Conservation (phyloP, 37 sponge, comb jelly and placozoan species). For the Diacarnus erythraeanus region DNA sequence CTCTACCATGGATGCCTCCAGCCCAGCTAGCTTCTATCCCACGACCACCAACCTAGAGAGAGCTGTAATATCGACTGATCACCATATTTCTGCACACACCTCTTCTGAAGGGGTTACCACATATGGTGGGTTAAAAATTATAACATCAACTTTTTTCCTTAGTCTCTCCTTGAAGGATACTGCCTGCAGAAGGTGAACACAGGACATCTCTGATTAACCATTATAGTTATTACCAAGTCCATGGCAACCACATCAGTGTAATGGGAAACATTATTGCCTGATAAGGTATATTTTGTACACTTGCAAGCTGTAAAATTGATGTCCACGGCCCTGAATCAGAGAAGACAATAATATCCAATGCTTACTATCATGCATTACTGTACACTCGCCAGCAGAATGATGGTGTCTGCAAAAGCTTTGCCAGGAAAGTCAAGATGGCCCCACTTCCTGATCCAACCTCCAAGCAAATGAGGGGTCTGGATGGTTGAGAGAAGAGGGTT, state of each 20-base stretch:
- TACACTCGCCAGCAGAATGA: slow-evolving; percentile 38
- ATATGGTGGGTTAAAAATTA: slow-evolving; percentile 97
- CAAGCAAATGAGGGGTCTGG: slow-evolving; percentile 79
- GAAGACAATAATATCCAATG: background rate
- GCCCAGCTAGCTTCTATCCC: slow-evolving; percentile 93
- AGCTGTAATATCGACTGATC: background rate
- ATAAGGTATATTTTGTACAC: slow-evolving; percentile 34
- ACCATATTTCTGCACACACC: slow-evolving; percentile 9
- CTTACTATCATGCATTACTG: background rate
- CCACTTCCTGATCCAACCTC: slow-evolving; percentile 91
- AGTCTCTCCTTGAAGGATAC: slow-evolving; percentile 27
- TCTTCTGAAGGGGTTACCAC: slow-evolving; percentile 83
- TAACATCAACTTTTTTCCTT: slow-evolving; percentile 72
- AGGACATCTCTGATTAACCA: background rate
- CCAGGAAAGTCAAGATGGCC: slow-evolving; percentile 65
- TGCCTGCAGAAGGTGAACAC: slow-evolving; percentile 7
- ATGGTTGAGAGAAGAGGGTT: background rate
- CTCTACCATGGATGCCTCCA: slow-evolving; percentile 91
- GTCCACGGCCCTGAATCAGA: slow-evolving; percentile 54
- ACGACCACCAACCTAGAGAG: slow-evolving; percentile 39
- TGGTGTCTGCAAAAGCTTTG: slow-evolving; percentile 19
- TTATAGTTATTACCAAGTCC: slow-evolving; percentile 55
- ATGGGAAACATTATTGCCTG: slow-evolving; percentile 22
- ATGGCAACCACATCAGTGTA: slow-evolving; percentile 36
- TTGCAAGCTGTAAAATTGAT: slow-evolving; percentile 48